Percentiles rank a stretch among this genome's conserved stretches.
These are phyloP conservation scores for Acipenser transmontanus DNA, from an alignment of 2,797 vertebrate genomes.

Conservation along the genomic window DNA sequence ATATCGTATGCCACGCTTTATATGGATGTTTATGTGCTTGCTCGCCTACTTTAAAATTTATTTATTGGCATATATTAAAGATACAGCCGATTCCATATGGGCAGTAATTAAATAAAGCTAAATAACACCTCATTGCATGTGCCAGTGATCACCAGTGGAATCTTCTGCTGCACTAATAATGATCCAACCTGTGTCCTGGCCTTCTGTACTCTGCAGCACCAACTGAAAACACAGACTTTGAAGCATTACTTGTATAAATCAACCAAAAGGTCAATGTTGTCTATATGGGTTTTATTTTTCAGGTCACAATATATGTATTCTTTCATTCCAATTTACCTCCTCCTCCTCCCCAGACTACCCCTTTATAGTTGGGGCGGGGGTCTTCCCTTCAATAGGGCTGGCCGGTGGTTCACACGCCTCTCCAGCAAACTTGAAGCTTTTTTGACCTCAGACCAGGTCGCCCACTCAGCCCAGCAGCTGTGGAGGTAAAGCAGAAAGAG, in stretches of 20 bases:
- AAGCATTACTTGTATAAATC: conserved; percentile 65
- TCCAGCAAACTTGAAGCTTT: conserved; percentile 40
- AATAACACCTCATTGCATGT: too few species aligned
- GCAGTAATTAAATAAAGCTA: too few species aligned
- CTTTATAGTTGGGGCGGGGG: conserved; percentile 34
- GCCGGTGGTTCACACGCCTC: conserved; percentile 13
- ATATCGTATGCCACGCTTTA: neutral
- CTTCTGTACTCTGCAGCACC: conserved; percentile 3
- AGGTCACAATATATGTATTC: conserved; percentile 27
- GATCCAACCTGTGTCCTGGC: too few species aligned
- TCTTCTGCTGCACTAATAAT: too few species aligned
- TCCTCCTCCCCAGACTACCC: conserved; percentile 43
- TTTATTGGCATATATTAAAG: too few species aligned
- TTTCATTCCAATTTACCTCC: conserved; percentile 45
- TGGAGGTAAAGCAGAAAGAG: conserved; percentile 4
- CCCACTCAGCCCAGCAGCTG: too few species aligned
- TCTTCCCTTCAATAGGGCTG: too few species aligned
- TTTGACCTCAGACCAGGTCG: neutral
- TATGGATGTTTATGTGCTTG: too few species aligned
- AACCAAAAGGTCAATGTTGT: conserved; percentile 71
- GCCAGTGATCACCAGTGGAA: too few species aligned
- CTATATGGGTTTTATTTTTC: conserved; percentile 10
- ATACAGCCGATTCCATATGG: too few species aligned
- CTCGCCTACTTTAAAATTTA: too few species aligned
- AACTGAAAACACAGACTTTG: conserved; percentile 61